phyloP scores from a whole-genome alignment of 92 coral and sea anemone genomes.

The Meandrina meandrites region DNA sequence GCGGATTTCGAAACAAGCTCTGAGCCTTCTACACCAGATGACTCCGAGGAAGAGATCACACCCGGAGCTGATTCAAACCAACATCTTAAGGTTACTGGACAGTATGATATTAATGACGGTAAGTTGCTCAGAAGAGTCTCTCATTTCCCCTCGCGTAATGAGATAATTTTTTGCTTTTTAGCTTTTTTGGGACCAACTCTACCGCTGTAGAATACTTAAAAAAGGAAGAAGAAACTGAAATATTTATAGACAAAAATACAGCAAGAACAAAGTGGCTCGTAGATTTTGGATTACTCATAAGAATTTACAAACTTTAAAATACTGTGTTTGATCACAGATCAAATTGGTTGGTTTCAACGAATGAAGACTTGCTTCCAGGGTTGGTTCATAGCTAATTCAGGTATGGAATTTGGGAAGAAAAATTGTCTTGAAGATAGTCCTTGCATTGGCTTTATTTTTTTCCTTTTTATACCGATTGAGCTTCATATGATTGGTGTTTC shows the following conservation, averaged over 20 bases:
- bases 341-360: conserved; percentile 1
- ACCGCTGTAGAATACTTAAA: not conserved
- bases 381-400: not conserved
- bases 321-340: not conserved
- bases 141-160: too few species aligned
- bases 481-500: too few species aligned
- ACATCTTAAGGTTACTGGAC: conserved; percentile 1
- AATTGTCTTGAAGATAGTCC: not conserved
- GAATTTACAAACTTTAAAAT: not conserved
- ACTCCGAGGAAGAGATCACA: not conserved
- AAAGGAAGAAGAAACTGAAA: too few species aligned
- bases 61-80: not conserved
- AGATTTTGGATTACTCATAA: not conserved
- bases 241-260: too few species aligned
- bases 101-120: not conserved
- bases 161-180: too few species aligned
- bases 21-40: not conserved
- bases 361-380: conserved; percentile 5
- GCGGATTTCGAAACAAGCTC: not conserved
- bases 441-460: too few species aligned
- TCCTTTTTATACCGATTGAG: too few species aligned
- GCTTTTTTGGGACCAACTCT: too few species aligned
- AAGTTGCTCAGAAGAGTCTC: too few species aligned
- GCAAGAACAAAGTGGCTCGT: not conserved
- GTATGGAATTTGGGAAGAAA: not conserved